A percentile compares a stretch with the other conserved stretches of the same genome.
phyloP scores from a whole-genome alignment of 2,113 vertebrate species.

The Cryptomyrus ogoouensis region DNA sequence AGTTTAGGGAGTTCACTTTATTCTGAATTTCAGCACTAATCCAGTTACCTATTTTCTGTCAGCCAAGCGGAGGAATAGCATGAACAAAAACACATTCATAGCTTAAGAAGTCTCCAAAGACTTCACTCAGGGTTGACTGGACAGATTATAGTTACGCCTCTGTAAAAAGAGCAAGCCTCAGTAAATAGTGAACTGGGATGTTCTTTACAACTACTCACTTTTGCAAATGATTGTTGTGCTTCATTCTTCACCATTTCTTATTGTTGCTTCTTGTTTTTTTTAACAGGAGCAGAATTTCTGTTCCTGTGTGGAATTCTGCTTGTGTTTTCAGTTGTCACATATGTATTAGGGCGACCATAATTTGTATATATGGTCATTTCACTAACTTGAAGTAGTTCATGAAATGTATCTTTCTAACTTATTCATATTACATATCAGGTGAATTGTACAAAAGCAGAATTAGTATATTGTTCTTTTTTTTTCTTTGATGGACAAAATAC shows the following conservation, averaged over 20 bases:
- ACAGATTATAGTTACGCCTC: conserved; percentile 65
- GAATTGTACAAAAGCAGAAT: not conserved
- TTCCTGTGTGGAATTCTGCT: not conserved
- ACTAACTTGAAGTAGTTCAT: not conserved
- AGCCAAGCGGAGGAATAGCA: conserved; percentile 72
- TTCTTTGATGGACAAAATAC: not conserved
- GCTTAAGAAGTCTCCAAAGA: conserved; percentile 73
- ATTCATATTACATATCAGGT: not conserved
- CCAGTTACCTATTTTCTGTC: conserved; percentile 77
- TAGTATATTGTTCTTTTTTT: not conserved
- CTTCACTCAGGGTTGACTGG: conserved; percentile 69
- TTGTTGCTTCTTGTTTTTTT: conserved; percentile 40
- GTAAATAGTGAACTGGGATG: conserved; percentile 37
- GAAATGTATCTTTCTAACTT: not conserved
- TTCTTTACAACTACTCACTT: conserved; percentile 59
- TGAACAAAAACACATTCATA: conserved; percentile 73
- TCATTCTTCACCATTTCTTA: conserved; percentile 39
- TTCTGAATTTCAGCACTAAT: conserved; percentile 75
- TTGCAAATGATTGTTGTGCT: conserved; percentile 59
- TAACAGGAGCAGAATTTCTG: conserved; percentile 16
- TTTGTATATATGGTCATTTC: not conserved
- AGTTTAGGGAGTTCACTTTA: conserved; percentile 73
- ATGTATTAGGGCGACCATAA: not conserved
- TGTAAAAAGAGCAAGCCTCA: conserved; percentile 51
- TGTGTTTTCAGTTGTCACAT: not conserved